These are phyloP conservation scores for Amniataba percoides DNA, from an alignment of 2,797 vertebrate genomes.

Conservation along the genomic window DNA sequence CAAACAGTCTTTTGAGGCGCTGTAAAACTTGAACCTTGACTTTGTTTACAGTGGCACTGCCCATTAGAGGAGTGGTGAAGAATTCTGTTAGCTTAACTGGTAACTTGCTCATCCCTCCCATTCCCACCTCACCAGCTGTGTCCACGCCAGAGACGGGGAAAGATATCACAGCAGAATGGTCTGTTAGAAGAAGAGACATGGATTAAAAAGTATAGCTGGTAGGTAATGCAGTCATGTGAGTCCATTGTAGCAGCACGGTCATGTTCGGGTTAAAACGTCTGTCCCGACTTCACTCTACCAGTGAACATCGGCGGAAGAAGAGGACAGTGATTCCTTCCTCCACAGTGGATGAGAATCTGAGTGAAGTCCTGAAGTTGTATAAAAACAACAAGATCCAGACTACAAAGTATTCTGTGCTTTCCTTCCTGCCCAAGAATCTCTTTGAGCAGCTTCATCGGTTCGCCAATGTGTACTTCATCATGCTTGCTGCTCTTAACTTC, in stretches of 20 bases:
- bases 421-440: constrained; percentile 84
- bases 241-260: constrained; percentile 26
- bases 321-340: constrained; percentile 66
- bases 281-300: background rate
- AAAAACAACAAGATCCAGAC: constrained; percentile 77
- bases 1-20: constrained; percentile 18
- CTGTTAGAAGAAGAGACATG: background rate
- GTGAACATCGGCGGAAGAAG: constrained; percentile 50
- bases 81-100: background rate
- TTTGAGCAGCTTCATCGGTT: constrained; percentile 84
- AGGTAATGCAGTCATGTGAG: background rate
- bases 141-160: background rate
- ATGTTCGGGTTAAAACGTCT: constrained; percentile 50
- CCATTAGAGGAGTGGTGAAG: constrained; percentile 59
- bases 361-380: constrained; percentile 46
- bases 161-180: background rate
- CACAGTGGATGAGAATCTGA: constrained; percentile 49
- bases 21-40: constrained; percentile 73
- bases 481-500: constrained; percentile 80
- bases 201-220: background rate
- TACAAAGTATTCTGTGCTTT: constrained; percentile 80
- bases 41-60: constrained; percentile 59
- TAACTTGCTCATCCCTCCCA: background rate
- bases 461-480: constrained; percentile 83
- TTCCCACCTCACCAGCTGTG: background rate